Percentiles rank a stretch among this genome's conserved stretches.
Evolutionary conservation across 2,113 vertebrate genomes (phyloP).

Genomic region (Plotosus lineatus): DNA sequence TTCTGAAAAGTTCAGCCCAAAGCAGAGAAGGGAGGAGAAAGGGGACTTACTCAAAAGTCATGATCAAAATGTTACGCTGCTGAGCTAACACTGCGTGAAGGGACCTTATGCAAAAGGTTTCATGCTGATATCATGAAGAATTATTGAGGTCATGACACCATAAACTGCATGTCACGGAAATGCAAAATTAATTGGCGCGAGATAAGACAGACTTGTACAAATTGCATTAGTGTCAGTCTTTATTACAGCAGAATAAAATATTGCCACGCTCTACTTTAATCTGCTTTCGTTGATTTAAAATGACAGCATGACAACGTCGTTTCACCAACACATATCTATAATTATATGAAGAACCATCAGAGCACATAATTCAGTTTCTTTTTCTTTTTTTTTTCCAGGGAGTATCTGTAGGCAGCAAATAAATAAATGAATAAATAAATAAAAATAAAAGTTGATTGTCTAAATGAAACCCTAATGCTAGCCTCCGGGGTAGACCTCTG

Average conservation of each 20-base stretch:
- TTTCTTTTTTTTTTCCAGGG: not conserved
- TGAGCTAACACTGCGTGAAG: not conserved
- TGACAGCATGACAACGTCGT: not conserved
- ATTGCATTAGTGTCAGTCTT: slow-evolving; percentile 42
- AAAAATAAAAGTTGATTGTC: slow-evolving; percentile 13
- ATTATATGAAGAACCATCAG: not conserved
- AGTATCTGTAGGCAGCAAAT: not conserved
- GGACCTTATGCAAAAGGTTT: slow-evolving; percentile 6
- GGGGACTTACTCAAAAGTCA: slow-evolving; percentile 6
- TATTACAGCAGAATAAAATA: slow-evolving; percentile 19
- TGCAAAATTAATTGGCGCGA: slow-evolving; percentile 31
- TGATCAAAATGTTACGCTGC: not conserved
- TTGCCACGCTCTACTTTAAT: not conserved
- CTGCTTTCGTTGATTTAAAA: not conserved
- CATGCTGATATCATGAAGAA: slow-evolving; percentile 14
- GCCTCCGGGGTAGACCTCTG: not conserved
- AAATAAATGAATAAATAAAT: too few relatives aligned
- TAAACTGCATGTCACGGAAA: slow-evolving; percentile 7
- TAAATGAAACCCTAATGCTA: slow-evolving; percentile 10
- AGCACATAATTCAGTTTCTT: not conserved
- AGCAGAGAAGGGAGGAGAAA: not conserved
- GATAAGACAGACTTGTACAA: slow-evolving; percentile 20
- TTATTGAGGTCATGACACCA: slow-evolving; percentile 10
- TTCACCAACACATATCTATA: not conserved
- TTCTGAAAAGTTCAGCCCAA: not conserved